Percentiles rank a stretch among this genome's conserved stretches.
phyloP scores from a whole-genome alignment of 2,888 invertebrate species.

The Tipula confusa region DNA sequence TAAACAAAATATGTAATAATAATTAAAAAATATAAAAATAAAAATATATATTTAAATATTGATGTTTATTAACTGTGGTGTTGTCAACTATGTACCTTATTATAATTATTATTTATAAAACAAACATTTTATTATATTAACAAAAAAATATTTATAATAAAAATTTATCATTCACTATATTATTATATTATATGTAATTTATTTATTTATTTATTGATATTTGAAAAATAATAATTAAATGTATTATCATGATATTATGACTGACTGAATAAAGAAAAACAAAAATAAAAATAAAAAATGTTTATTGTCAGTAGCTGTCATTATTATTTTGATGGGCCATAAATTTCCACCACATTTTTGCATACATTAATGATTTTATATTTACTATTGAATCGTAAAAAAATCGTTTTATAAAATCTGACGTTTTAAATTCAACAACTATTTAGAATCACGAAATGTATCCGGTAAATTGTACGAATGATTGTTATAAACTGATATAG shows the following conservation, averaged over 20 bases:
- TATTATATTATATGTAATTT: background rate
- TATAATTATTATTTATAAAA: background rate
- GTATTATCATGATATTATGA: background rate
- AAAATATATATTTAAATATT: constrained; percentile 4
- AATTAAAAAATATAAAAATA: background rate
- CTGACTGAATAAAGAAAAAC: constrained; percentile 27
- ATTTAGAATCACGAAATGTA: no score
- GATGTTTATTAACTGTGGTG: constrained; percentile 30
- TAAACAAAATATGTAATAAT: background rate
- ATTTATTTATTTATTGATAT: background rate
- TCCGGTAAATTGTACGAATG: no score
- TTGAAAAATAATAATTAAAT: background rate
- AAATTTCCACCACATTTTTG: no score
- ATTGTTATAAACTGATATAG: no score
- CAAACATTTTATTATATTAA: background rate
- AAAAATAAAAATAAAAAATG: background rate
- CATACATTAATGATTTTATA: no score
- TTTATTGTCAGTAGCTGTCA: background rate
- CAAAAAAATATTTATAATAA: no score
- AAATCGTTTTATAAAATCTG: no score
- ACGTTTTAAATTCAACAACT: no score
- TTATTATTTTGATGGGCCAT: no score
- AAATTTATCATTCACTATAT: no score
- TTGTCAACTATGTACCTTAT: constrained; percentile 31
- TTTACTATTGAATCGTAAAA: no score